phyloP scores from a whole-genome alignment of 2,113 vertebrate species.

The Glaucidium brasilianum region DNA sequence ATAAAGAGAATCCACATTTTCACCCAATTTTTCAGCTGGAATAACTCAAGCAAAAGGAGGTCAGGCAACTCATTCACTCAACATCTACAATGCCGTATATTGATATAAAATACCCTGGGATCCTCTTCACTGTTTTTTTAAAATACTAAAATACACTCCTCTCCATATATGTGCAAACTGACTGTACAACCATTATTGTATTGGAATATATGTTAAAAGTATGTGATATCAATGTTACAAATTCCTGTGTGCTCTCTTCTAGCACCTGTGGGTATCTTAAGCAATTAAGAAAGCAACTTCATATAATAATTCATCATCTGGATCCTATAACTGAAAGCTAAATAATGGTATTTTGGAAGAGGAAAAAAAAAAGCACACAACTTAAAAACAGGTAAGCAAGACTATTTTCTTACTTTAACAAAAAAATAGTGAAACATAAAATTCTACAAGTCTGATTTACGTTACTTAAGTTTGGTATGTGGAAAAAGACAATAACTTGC shows the following conservation, averaged over 20 bases:
- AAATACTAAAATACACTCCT: background rate
- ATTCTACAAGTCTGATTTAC: background rate
- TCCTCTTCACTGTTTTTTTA: background rate
- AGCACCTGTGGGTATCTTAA: background rate
- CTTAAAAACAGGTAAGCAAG: background rate
- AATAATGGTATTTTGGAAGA: background rate
- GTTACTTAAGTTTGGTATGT: background rate
- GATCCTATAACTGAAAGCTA: background rate
- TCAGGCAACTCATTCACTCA: background rate
- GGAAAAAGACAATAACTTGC: background rate
- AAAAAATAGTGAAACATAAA: background rate
- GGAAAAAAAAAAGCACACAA: background rate
- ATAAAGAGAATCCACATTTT: background rate
- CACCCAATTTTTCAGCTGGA: background rate
- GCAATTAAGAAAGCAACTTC: background rate
- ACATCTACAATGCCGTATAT: background rate
- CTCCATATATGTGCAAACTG: background rate
- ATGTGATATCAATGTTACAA: background rate
- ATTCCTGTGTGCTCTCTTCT: background rate
- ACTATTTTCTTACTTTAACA: background rate
- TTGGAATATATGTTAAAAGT: too few relatives aligned
- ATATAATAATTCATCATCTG: background rate
- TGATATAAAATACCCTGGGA: background rate
- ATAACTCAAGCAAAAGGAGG: slow-evolving; percentile 34
- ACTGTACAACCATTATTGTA: background rate